Evolutionary conservation across 2,888 invertebrate species (phyloP).

Genomic region (Drosophila siamana): DNA sequence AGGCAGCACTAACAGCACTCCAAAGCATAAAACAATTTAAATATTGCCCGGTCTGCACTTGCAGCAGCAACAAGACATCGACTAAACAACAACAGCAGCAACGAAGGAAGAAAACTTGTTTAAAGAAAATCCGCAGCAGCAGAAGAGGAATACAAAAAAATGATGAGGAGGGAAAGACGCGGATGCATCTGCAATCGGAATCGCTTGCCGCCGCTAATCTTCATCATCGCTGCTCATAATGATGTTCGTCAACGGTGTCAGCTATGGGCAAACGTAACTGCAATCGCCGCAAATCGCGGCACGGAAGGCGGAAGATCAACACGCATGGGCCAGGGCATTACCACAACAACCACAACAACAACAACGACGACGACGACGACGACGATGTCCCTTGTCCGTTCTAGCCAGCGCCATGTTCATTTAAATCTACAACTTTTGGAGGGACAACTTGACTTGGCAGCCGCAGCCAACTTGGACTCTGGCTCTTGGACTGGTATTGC

Average conservation of each 20-base stretch:
- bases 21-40: conserved; percentile 82
- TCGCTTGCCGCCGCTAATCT: conserved; percentile 71
- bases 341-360: conserved; percentile 23
- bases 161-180: conserved; percentile 36
- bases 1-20: conserved; percentile 72
- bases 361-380: conserved; percentile 1
- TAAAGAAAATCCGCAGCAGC: conserved; percentile 31
- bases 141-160: no score
- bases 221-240: conserved; percentile 74
- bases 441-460: conserved; percentile 79
- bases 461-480: conserved; percentile 49
- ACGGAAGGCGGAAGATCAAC: conserved; percentile 66
- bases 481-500: conserved; percentile 52
- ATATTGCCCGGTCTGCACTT: conserved; percentile 81
- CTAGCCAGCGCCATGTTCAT: conserved; percentile 78
- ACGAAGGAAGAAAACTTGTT: conserved; percentile 65
- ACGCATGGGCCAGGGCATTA: conserved; percentile 68
- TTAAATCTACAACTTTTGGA: conserved; percentile 82
- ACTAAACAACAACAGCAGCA: conserved; percentile 17
- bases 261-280: conserved; percentile 75
- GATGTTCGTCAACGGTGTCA: conserved; percentile 80
- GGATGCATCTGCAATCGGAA: conserved; percentile 81
- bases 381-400: conserved; percentile 33
- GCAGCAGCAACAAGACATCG: conserved; percentile 60
- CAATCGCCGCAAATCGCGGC: conserved; percentile 47